Evolutionary conservation across 1,140 invertebrate species (phyloP).

Genomic region (Acromyrmex echinatior): DNA sequence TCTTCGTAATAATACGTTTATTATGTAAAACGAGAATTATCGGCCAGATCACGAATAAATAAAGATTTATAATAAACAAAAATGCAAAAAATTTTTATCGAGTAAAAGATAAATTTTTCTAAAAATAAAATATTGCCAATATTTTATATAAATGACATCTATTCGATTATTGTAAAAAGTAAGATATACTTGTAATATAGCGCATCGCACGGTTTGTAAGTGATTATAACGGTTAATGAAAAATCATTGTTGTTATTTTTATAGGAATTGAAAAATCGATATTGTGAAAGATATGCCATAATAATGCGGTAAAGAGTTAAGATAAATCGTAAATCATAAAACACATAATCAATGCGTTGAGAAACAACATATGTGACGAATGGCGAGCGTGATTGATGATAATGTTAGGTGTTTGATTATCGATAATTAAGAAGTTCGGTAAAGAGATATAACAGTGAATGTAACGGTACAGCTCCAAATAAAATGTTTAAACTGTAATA

Average conservation of each 20-base stretch:
- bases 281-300: background rate
- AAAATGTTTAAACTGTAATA: constrained; percentile 73
- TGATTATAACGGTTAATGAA: background rate
- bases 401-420: constrained; percentile 55
- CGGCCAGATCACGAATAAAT: background rate
- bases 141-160: constrained; percentile 18
- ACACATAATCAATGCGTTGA: constrained; percentile 44
- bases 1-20: constrained; percentile 1
- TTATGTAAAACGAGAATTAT: background rate
- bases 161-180: background rate
- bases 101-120: background rate
- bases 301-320: constrained; percentile 52
- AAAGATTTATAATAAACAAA: constrained; percentile 3
- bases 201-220: background rate
- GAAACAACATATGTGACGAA: constrained; percentile 42
- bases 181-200: background rate
- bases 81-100: background rate
- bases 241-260: constrained; percentile 48
- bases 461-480: constrained; percentile 50
- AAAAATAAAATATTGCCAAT: constrained; percentile 11
- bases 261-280: constrained; percentile 5
- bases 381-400: constrained; percentile 40
- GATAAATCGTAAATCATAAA: constrained; percentile 50
- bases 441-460: constrained; percentile 63
- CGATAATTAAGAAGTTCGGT: constrained; percentile 64